Percentiles rank a stretch among this genome's conserved stretches.
These are phyloP conservation scores for Corbicula japonica DNA, from an alignment of 2,888 invertebrate species.

Conservation along the genomic window DNA sequence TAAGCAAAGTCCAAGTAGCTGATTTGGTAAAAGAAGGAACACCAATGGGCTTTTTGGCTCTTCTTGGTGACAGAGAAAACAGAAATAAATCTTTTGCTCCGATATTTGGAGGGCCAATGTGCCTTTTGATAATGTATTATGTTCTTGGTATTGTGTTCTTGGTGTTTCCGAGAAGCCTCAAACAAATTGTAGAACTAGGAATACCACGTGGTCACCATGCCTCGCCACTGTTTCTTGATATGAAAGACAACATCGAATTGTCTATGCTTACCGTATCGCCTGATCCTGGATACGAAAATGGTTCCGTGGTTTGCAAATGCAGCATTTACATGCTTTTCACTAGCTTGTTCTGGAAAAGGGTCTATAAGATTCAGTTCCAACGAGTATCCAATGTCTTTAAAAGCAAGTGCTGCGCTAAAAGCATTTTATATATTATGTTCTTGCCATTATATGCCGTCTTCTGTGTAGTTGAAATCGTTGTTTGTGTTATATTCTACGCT, in stretches of 20 bases:
- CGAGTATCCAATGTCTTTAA: neutral
- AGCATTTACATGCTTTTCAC: slow-evolving; percentile 16
- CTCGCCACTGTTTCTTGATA: slow-evolving; percentile 13
- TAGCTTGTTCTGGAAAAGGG: slow-evolving; percentile 9
- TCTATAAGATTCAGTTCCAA: neutral
- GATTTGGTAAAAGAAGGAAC: neutral
- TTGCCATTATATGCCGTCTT: neutral
- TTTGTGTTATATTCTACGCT: slow-evolving; percentile 7
- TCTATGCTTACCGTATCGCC: neutral
- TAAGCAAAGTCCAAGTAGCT: neutral
- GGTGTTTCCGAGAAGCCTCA: slow-evolving; percentile 14
- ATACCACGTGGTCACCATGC: neutral
- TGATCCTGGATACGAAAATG: slow-evolving; percentile 16
- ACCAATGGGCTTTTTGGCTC: slow-evolving; percentile 6
- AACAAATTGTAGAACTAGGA: slow-evolving; percentile 24
- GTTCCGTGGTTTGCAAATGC: neutral
- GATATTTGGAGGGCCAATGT: slow-evolving; percentile 2
- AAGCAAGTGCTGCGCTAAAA: too few relatives aligned
- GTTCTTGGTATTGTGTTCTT: slow-evolving; percentile 7
- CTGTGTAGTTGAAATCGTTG: slow-evolving; percentile 1
- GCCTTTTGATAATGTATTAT: neutral
- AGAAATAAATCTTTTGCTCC: slow-evolving; percentile 15
- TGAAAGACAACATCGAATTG: slow-evolving; percentile 5
- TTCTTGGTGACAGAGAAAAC: neutral
- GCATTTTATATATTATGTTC: too few relatives aligned